phyloP scores from a whole-genome alignment of 2,888 invertebrate genomes.

The Nebria brevicollis region DNA sequence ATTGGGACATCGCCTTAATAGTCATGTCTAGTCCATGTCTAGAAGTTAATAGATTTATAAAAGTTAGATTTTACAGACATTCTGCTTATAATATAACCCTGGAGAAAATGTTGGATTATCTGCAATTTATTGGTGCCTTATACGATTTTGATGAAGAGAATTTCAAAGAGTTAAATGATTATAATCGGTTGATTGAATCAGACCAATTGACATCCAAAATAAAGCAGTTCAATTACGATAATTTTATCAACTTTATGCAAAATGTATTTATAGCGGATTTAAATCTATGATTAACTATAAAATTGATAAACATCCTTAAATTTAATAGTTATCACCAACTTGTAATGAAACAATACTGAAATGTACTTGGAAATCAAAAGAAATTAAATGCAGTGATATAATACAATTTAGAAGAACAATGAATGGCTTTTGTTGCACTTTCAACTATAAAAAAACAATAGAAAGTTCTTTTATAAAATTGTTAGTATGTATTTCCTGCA shows the following conservation, averaged over 20 bases:
- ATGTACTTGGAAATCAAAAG: slow-evolving; percentile 66
- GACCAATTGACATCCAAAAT: background rate
- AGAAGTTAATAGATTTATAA: background rate
- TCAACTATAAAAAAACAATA: background rate
- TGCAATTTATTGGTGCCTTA: slow-evolving; percentile 20
- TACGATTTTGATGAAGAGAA: slow-evolving; percentile 27
- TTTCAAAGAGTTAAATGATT: slow-evolving; percentile 20
- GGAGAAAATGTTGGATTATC: slow-evolving; percentile 11
- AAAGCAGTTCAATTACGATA: slow-evolving; percentile 10
- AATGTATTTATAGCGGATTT: slow-evolving; percentile 6
- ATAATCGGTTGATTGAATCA: slow-evolving; percentile 8
- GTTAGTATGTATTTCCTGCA: background rate
- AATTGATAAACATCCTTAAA: too few species aligned
- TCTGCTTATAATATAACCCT: background rate
- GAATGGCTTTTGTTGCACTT: slow-evolving; percentile 63
- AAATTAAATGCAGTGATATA: slow-evolving; percentile 63
- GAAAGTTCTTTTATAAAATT: background rate
- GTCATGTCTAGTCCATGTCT: too few species aligned
- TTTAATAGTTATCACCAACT: slow-evolving; percentile 63
- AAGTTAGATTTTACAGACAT: background rate
- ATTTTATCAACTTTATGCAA: slow-evolving; percentile 11
- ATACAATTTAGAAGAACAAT: slow-evolving; percentile 69
- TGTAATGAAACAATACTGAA: slow-evolving; percentile 65
- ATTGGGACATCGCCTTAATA: too few species aligned
- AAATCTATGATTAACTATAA: too few species aligned